Conservation (phyloP, 1,140 invertebrate genomes). For the Procambarus clarkii region DNA sequence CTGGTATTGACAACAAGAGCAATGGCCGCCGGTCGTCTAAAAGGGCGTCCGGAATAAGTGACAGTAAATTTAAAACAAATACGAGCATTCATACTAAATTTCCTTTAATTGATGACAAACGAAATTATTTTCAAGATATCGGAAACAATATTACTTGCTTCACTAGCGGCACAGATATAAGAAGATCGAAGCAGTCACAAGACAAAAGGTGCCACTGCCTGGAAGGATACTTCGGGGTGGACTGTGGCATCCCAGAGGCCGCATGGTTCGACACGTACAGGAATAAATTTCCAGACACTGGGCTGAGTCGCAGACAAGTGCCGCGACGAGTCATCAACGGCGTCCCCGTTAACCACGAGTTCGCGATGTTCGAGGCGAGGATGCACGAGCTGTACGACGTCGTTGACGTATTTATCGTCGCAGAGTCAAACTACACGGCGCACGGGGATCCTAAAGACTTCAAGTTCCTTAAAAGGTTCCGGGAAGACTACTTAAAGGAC, state of each 20-base stretch:
- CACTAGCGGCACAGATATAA: slow-evolving; percentile 51
- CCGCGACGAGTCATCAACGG: slow-evolving; percentile 79
- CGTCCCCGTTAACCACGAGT: slow-evolving; percentile 79
- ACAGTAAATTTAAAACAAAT: slow-evolving; percentile 35
- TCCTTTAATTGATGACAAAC: slow-evolving; percentile 11
- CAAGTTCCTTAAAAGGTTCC: slow-evolving; percentile 73
- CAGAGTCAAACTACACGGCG: slow-evolving; percentile 78
- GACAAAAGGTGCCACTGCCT: slow-evolving; percentile 65
- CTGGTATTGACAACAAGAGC: too few relatives aligned
- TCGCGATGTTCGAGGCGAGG: slow-evolving; percentile 80
- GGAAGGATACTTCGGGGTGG: slow-evolving; percentile 71
- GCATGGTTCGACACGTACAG: slow-evolving; percentile 71
- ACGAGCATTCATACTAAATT: slow-evolving; percentile 1
- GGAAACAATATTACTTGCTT: slow-evolving; percentile 29
- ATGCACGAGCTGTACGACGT: slow-evolving; percentile 80
- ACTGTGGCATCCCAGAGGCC: slow-evolving; percentile 73
- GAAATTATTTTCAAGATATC: slow-evolving; percentile 14
- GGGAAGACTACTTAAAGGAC: slow-evolving; percentile 74
- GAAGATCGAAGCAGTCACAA: not conserved
- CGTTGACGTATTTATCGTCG: slow-evolving; percentile 82
- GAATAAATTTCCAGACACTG: slow-evolving; percentile 27
- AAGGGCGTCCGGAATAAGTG: not conserved
- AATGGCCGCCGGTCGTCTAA: not conserved
- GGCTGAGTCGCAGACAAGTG: slow-evolving; percentile 76
- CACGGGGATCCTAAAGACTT: slow-evolving; percentile 74